Conservation (phyloP, 2,888 invertebrate genomes). For the Leistus spinibarbis region DNA sequence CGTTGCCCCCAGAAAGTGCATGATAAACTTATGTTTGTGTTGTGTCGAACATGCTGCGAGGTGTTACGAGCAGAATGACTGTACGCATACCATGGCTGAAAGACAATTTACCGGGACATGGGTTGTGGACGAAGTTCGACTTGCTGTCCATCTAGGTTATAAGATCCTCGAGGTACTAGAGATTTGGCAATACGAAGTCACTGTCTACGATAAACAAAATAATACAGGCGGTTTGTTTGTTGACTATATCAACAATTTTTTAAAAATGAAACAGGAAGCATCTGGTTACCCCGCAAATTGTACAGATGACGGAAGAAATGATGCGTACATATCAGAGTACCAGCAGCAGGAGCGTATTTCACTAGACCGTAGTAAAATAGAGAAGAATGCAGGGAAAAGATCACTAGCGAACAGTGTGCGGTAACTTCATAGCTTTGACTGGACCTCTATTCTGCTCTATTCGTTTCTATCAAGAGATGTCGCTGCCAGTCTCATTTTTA, state of each 20-base stretch:
- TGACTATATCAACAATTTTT: slow-evolving; percentile 9
- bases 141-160: not conserved
- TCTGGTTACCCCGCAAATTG: slow-evolving; percentile 42
- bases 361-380: not conserved
- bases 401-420: slow-evolving; percentile 12
- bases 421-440: no score
- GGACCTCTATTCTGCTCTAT: no score
- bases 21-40: slow-evolving; percentile 49
- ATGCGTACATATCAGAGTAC: slow-evolving; percentile 38
- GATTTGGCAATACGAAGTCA: not conserved
- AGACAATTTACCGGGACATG: slow-evolving; percentile 44
- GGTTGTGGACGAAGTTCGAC: slow-evolving; percentile 41
- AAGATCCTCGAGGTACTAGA: not conserved
- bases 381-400: slow-evolving; percentile 6
- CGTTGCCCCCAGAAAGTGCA: slow-evolving; percentile 44
- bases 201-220: not conserved
- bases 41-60: slow-evolving; percentile 50
- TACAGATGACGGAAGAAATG: slow-evolving; percentile 31
- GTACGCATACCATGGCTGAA: slow-evolving; percentile 49
- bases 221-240: slow-evolving; percentile 11
- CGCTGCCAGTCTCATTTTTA: no score
- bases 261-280: slow-evolving; percentile 17
- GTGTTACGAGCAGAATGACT: slow-evolving; percentile 43
- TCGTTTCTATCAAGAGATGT: no score
- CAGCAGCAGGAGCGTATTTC: not conserved